These are phyloP conservation scores for Riparia riparia DNA, from an alignment of 2,113 vertebrate species.

Conservation along the genomic window DNA sequence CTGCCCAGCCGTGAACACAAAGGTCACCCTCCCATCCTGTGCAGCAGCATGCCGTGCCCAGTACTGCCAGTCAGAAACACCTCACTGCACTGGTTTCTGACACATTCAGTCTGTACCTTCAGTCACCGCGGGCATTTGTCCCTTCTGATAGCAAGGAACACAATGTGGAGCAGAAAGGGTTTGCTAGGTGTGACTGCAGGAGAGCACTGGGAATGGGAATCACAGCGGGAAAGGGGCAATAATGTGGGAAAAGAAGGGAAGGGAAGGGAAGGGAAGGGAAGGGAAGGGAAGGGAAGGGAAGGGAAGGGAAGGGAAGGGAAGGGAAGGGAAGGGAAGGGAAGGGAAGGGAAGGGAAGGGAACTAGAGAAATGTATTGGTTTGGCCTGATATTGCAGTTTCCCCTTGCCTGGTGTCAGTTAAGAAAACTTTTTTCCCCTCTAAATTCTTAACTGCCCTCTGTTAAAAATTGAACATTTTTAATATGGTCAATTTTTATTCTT, in stretches of 20 bases:
- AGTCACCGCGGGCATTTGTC: not conserved
- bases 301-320: not conserved
- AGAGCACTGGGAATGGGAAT: not conserved
- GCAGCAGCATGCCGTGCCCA: not conserved
- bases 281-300: not conserved
- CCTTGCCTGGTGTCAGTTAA: not conserved
- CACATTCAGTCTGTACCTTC: fast-evolving
- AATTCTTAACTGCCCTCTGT: not conserved
- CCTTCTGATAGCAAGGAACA: not conserved
- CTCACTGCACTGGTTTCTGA: not conserved
- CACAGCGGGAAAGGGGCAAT: not conserved
- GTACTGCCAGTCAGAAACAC: not conserved
- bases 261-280: not conserved
- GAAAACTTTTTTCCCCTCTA: not conserved
- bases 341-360: too few relatives aligned
- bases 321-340: too few relatives aligned
- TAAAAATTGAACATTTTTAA: not conserved
- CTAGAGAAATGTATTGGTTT: not conserved
- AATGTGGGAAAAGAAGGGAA: not conserved
- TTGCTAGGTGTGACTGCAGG: not conserved
- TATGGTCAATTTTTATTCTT: not conserved
- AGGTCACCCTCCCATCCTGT: not conserved
- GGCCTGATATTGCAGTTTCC: not conserved
- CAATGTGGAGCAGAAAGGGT: not conserved
- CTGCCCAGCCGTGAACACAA: not conserved